phyloP scores from a whole-genome alignment of 2,888 invertebrate genomes.

The Drosophila incognita region DNA sequence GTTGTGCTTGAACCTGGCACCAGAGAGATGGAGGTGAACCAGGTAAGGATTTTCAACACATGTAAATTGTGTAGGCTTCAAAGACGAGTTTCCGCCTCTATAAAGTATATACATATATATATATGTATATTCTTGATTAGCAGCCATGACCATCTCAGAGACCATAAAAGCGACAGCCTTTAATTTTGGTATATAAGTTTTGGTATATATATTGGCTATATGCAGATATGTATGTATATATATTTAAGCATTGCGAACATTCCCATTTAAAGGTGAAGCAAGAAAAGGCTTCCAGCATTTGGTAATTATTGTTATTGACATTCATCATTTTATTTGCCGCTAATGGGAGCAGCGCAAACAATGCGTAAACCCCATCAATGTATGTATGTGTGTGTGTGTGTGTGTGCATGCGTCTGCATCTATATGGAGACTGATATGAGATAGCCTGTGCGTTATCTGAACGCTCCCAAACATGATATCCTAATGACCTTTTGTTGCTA shows the following conservation, averaged over 20 bases:
- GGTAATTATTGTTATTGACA: conserved; percentile 63
- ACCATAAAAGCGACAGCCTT: not conserved
- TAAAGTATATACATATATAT: not conserved
- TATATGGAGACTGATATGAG: conserved; percentile 8
- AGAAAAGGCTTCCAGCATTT: conserved; percentile 22
- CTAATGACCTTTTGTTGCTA: conserved; percentile 43
- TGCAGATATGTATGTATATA: not conserved
- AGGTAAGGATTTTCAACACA: not conserved
- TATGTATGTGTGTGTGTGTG: conserved; percentile 3
- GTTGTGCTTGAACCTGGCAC: not conserved
- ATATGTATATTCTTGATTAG: not conserved
- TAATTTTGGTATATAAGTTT: not conserved
- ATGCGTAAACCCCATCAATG: conserved; percentile 18
- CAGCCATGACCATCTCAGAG: not conserved
- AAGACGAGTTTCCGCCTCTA: not conserved
- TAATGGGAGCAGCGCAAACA: conserved; percentile 31
- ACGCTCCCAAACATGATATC: conserved; percentile 6
- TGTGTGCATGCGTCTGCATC: not conserved
- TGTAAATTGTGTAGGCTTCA: not conserved
- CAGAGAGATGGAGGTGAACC: not conserved
- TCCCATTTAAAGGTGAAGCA: conserved; percentile 3
- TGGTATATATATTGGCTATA: not conserved
- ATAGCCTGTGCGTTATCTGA: conserved; percentile 28
- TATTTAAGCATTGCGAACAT: not conserved
- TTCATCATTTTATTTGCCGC: conserved; percentile 37